These are phyloP conservation scores for Callionymus lyra DNA, from an alignment of 2,113 vertebrate genomes.

Conservation along the genomic window DNA sequence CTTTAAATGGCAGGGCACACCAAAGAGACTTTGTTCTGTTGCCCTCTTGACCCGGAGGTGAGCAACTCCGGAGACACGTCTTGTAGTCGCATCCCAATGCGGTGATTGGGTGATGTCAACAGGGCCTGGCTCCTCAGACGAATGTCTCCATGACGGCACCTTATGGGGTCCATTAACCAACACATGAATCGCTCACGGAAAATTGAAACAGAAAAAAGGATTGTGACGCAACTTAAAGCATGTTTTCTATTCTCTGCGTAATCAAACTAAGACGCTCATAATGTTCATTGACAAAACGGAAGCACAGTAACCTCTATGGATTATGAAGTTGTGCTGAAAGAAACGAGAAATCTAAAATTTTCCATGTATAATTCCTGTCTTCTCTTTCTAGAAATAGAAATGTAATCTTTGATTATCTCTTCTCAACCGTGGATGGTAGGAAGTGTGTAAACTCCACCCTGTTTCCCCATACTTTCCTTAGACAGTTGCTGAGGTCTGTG, in stretches of 20 bases:
- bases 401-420: no score
- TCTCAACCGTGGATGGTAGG: conserved; percentile 8
- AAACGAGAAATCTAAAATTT: no score
- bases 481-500: conserved; percentile 3
- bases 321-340: no score
- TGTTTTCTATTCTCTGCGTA: conserved; percentile 1
- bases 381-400: no score
- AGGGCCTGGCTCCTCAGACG: not conserved
- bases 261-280: no score
- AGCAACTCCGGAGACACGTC: conserved; percentile 26
- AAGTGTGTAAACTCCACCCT: conserved; percentile 18
- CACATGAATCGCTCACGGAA: not conserved
- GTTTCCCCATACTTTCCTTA: conserved; percentile 4
- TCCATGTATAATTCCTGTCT: no score
- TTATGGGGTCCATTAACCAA: conserved; percentile 3
- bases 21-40: conserved; percentile 30
- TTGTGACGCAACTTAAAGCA: not conserved
- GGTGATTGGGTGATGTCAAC: conserved; percentile 23
- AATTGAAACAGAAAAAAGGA: conserved; percentile 6
- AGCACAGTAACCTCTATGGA: no score
- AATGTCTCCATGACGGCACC: conserved; percentile 27
- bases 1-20: conserved; percentile 6
- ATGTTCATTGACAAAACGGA: no score
- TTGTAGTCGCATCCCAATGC: conserved; percentile 19
- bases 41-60: conserved; percentile 48